phyloP scores from a whole-genome alignment of 1,140 invertebrate genomes.

The Lasaia peninsularis region DNA sequence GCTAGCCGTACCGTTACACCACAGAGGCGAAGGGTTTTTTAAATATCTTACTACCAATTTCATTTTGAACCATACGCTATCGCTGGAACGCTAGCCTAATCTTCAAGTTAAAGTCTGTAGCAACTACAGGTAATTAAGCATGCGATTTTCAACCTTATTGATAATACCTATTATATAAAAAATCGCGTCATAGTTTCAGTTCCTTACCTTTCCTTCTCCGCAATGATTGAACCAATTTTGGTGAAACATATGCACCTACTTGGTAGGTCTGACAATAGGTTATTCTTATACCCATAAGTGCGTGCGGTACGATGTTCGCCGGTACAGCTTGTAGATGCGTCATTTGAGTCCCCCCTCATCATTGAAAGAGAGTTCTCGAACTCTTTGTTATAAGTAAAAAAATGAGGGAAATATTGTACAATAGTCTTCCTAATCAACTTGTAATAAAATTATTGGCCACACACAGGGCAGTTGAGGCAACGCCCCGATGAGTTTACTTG shows the following conservation, averaged over 20 bases:
- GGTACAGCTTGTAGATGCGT: not conserved
- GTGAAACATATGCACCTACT: too few relatives aligned
- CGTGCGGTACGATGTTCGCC: too few relatives aligned
- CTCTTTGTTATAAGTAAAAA: not conserved
- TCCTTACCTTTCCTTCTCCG: too few relatives aligned
- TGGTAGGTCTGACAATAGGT: too few relatives aligned
- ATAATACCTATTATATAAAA: not conserved
- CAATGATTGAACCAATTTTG: too few relatives aligned
- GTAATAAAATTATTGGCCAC: slow-evolving; percentile 76
- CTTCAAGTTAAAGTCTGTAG: not conserved
- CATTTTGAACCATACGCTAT: not conserved
- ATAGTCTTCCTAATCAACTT: slow-evolving; percentile 69
- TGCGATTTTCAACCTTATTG: not conserved
- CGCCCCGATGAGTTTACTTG: slow-evolving; percentile 67
- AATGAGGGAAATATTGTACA: slow-evolving; percentile 21
- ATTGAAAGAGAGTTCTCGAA: not conserved
- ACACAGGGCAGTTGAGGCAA: slow-evolving; percentile 65
- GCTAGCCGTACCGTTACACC: too few relatives aligned
- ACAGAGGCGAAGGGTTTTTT: too few relatives aligned
- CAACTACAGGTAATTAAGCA: not conserved
- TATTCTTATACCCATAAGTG: too few relatives aligned
- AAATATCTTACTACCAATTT: not conserved
- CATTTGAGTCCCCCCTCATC: not conserved
- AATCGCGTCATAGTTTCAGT: too few relatives aligned
- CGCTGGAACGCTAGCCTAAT: not conserved